Evolutionary conservation across 2,888 invertebrate species (phyloP).

Genomic region (Synanthedon formicaeformis): DNA sequence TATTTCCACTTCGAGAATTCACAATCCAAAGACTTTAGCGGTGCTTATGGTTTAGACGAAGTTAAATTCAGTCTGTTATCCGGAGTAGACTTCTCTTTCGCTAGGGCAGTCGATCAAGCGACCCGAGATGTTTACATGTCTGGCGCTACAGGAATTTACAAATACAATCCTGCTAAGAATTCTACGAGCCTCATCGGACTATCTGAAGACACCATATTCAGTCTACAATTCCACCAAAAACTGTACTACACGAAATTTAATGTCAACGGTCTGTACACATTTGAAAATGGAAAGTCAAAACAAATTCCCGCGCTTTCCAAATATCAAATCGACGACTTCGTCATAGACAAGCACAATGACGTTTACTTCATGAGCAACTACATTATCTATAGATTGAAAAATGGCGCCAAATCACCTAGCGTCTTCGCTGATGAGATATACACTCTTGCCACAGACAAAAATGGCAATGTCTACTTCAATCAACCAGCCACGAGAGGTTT

Average conservation of each 20-base stretch:
- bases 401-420: slow-evolving; percentile 22
- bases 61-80: slow-evolving; percentile 26
- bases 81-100: slow-evolving; percentile 37
- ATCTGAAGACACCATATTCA: slow-evolving; percentile 38
- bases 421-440: slow-evolving; percentile 34
- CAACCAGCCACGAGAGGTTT: slow-evolving; percentile 33
- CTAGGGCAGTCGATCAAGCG: slow-evolving; percentile 33
- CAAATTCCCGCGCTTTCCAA: slow-evolving; percentile 21
- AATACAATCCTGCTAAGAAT: slow-evolving; percentile 26
- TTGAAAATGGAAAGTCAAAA: slow-evolving; percentile 24
- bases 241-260: slow-evolving; percentile 34
- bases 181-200: slow-evolving; percentile 23
- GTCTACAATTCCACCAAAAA: slow-evolving; percentile 36
- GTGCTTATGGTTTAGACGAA: slow-evolving; percentile 33
- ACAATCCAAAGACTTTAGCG: slow-evolving; percentile 27
- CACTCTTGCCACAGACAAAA: slow-evolving; percentile 32
- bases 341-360: slow-evolving; percentile 36
- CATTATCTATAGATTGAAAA: slow-evolving; percentile 29
- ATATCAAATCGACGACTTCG: slow-evolving; percentile 42
- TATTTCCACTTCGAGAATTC: slow-evolving; percentile 41
- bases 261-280: slow-evolving; percentile 27
- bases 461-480: slow-evolving; percentile 33
- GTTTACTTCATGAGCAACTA: slow-evolving; percentile 40
- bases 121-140: slow-evolving; percentile 38
- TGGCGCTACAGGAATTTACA: slow-evolving; percentile 33